Evolutionary conservation across 2,888 invertebrate genomes (phyloP).

Genomic region (Chrysodeixis includens): DNA sequence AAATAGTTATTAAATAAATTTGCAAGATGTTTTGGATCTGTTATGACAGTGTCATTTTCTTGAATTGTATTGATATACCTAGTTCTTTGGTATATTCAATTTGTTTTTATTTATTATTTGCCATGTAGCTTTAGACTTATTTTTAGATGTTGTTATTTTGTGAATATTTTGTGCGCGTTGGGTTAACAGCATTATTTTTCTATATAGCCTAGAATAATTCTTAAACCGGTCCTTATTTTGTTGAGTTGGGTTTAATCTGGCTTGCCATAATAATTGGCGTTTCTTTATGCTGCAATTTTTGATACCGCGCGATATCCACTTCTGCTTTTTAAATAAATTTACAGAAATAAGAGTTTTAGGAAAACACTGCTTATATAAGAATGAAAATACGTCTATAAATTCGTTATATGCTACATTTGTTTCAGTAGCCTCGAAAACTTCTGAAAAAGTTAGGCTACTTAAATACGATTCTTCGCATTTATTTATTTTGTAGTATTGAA

Average conservation of each 20-base stretch:
- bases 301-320: too few relatives aligned
- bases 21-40: too few relatives aligned
- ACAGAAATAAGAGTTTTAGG: not conserved
- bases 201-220: not conserved
- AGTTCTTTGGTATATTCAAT: too few relatives aligned
- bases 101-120: too few relatives aligned
- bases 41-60: too few relatives aligned
- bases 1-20: too few relatives aligned
- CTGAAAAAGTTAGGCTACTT: not conserved
- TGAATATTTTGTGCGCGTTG: constrained; percentile 2
- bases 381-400: not conserved
- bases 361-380: constrained; percentile 5
- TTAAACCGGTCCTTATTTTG: not conserved
- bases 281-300: constrained; percentile 3
- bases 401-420: not conserved
- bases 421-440: constrained; percentile 4
- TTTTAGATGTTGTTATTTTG: not conserved
- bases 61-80: too few relatives aligned
- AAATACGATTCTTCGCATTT: not conserved
- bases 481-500: too few relatives aligned
- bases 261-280: not conserved
- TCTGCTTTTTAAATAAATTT: too few relatives aligned
- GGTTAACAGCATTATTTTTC: constrained; percentile 7
- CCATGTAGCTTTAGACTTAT: too few relatives aligned
- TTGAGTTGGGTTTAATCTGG: not conserved